A percentile compares a stretch with the other conserved stretches of the same genome.
phyloP scores from a whole-genome alignment of 35 echinoderm and acorn worm species.

The Chiridota heheva region DNA sequence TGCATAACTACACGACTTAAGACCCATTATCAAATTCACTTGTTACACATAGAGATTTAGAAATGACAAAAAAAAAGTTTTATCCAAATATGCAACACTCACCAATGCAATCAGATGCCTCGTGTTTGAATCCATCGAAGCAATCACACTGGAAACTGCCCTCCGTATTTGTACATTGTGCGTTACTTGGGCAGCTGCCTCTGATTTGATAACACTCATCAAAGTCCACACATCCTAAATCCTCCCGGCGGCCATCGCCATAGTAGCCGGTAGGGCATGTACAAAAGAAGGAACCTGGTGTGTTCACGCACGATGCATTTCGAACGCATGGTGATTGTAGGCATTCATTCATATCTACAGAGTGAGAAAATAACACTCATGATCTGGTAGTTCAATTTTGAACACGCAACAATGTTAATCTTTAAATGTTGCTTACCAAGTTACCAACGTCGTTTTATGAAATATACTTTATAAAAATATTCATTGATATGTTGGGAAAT shows the following conservation, averaged over 20 bases:
- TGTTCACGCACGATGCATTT: conserved; percentile 50
- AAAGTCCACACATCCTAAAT: conserved; percentile 29
- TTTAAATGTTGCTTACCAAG: too few relatives aligned
- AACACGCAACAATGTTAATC: too few relatives aligned
- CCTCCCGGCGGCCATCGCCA: conserved; percentile 53
- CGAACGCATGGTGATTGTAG: conserved; percentile 11
- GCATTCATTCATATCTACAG: conserved; percentile 53
- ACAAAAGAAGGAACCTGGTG: conserved; percentile 44
- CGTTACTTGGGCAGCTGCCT: conserved; percentile 14
- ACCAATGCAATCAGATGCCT: conserved; percentile 28
- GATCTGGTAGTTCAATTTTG: too few relatives aligned
- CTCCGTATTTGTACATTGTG: conserved; percentile 18
- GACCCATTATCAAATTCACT: too few relatives aligned
- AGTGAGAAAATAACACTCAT: too few relatives aligned
- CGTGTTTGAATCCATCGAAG: conserved; percentile 8
- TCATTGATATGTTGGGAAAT: too few relatives aligned
- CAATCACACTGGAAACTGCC: conserved; percentile 29
- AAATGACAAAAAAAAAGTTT: too few relatives aligned
- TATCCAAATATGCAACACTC: too few relatives aligned
- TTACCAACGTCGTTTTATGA: too few relatives aligned
- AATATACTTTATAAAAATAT: too few relatives aligned
- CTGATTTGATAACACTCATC: conserved; percentile 6
- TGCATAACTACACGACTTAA: too few relatives aligned
- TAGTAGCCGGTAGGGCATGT: conserved; percentile 43
- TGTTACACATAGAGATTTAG: too few relatives aligned